phyloP scores from a whole-genome alignment of 37 sponge, comb jelly and placozoan species.

The Beroe ovata region DNA sequence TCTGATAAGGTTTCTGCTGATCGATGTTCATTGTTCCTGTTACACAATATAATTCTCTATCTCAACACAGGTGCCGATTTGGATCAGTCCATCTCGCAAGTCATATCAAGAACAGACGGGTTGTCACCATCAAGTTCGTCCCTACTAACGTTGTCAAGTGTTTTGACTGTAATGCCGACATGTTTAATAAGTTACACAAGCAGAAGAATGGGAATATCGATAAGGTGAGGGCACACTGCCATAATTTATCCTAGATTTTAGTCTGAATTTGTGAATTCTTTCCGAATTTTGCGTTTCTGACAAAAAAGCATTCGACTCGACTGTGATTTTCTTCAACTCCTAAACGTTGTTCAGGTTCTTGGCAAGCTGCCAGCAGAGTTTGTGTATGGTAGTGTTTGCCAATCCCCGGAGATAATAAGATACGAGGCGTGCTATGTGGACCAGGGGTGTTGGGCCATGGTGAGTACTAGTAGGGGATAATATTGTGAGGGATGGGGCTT shows the following conservation, averaged over 20 bases:
- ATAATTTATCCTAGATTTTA: too few species aligned
- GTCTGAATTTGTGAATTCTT: too few species aligned
- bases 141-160: conserved; percentile 48
- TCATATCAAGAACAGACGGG: conserved; percentile 32
- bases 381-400: conserved; percentile 38
- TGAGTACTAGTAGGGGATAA: too few species aligned
- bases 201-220: background rate
- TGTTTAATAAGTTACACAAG: background rate
- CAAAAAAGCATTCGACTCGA: too few species aligned
- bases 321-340: too few species aligned
- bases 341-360: too few species aligned
- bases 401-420: conserved; percentile 24
- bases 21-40: background rate
- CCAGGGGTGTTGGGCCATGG: conserved; percentile 67
- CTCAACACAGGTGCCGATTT: background rate
- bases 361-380: conserved; percentile 63
- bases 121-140: conserved; percentile 46
- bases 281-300: too few species aligned
- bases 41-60: background rate
- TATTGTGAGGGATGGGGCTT: too few species aligned
- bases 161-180: conserved; percentile 28
- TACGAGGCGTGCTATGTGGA: conserved; percentile 53
- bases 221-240: background rate
- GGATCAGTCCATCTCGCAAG: conserved; percentile 51
- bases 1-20: too few species aligned